phyloP scores from a whole-genome alignment of 2,113 vertebrate genomes.

The Leiothrix lutea region DNA sequence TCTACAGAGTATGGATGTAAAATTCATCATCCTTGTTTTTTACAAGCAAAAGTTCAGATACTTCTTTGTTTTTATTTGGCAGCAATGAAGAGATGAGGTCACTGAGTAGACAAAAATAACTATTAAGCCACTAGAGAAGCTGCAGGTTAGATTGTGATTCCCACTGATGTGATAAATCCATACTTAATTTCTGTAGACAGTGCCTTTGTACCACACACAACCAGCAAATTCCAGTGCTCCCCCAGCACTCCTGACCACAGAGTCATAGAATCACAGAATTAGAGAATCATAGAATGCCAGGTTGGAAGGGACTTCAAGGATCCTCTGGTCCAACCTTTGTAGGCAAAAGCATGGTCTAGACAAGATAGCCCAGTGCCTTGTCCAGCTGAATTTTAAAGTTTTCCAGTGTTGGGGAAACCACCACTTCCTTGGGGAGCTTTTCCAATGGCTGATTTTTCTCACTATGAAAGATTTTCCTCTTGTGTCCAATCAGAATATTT shows the following conservation, averaged over 20 bases:
- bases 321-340: background rate
- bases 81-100: background rate
- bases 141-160: background rate
- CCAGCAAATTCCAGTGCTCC: background rate
- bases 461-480: background rate
- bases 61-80: background rate
- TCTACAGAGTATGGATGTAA: background rate
- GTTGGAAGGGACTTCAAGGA: background rate
- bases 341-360: fast-evolving
- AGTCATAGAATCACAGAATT: background rate
- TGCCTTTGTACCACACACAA: background rate
- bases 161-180: background rate
- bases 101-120: background rate
- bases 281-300: background rate
- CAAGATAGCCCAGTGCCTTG: background rate
- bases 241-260: background rate
- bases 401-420: fast-evolving
- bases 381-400: background rate
- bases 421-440: background rate
- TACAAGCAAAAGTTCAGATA: background rate
- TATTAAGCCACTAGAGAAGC: background rate
- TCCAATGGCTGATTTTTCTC: background rate
- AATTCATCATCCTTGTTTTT: background rate
- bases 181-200: background rate
- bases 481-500: background rate